Evolutionary conservation across 2,797 vertebrate species (phyloP), one percentile per base, ranked within the genome.

Genomic region (Malurus splendens): DNA sequence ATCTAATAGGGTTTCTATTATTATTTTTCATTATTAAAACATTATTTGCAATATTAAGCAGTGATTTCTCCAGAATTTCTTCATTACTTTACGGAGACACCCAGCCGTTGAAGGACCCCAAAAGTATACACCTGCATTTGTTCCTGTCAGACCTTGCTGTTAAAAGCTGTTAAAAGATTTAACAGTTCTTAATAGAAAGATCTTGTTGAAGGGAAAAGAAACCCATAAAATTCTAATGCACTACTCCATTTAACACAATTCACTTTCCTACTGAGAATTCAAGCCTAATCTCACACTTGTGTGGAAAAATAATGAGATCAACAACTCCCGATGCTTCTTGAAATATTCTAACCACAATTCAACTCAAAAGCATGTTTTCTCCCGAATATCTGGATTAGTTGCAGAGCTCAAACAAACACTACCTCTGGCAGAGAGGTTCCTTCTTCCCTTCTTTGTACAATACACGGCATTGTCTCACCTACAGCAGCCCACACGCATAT

Each of bases 101-200:
- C 22, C 64, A 93, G 95, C 76, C 12, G 3, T 86, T 11, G 61
- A 71, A 73, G 64, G 39, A 83, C 36, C 44, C 72, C 89, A 82
- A 88, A 95, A 93, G 68, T 41, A 28, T 45, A 45, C 47, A 89
- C 57, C 71, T 64, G 70, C 82, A 92, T 67, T 90, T 90, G 74
- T 74, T 91, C 88, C 57, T 74, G 84, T 48, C 64, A 70, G 62
- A 60, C 66, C 32, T 84, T 19, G 10, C 62, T 70, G 66, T 60
- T 70, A 88, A 47, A 92, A 91, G 87, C 90, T 86, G 89, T 81
- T 95, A 81, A 73, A 96, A 83, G 70, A 96, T 90, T 89, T 90
- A 96, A 45, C 78, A 80, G 36, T 77, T 88, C 79, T 83, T 57
- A 87, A 91, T 59, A 96, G 90, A 85, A 94, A 89, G 60, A 89